Evolutionary conservation across 2,888 invertebrate genomes (phyloP).

Genomic region (Capitulum mitella): DNA sequence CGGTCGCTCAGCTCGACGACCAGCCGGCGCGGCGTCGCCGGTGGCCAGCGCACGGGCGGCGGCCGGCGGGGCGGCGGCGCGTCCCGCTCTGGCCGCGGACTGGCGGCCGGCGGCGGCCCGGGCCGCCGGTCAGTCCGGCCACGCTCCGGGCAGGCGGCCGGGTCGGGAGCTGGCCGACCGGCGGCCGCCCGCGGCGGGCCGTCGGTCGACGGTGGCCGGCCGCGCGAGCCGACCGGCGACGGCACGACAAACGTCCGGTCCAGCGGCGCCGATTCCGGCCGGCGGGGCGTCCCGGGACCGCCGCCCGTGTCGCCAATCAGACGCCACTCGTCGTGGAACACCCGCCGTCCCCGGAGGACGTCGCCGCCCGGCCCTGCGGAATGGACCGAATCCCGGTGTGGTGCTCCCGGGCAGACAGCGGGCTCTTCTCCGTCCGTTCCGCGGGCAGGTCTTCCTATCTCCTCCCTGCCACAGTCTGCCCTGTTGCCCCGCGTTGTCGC

Average conservation of each 20-base stretch:
- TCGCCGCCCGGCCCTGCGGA: not conserved
- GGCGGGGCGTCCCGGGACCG: not conserved
- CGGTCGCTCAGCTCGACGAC: not conserved
- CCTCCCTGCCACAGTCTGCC: too few species aligned
- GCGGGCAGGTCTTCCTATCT: too few species aligned
- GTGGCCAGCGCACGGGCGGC: not conserved
- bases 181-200: not conserved
- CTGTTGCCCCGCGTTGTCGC: too few species aligned
- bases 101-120: not conserved
- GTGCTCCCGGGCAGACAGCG: too few species aligned
- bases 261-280: too few species aligned
- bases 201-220: not conserved
- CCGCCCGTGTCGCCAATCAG: not conserved
- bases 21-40: not conserved
- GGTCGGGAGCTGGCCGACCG: too few species aligned
- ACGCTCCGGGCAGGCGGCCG: too few species aligned
- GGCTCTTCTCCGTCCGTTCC: too few species aligned
- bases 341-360: not conserved
- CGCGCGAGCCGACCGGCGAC: not conserved
- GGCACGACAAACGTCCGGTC: not conserved
- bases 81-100: too few species aligned
- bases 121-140: too few species aligned
- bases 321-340: not conserved
- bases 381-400: too few species aligned
- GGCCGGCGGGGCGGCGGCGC: too few species aligned